phyloP scores from a whole-genome alignment of 2,113 vertebrate genomes.

The Phylloscopus trochiloides region DNA sequence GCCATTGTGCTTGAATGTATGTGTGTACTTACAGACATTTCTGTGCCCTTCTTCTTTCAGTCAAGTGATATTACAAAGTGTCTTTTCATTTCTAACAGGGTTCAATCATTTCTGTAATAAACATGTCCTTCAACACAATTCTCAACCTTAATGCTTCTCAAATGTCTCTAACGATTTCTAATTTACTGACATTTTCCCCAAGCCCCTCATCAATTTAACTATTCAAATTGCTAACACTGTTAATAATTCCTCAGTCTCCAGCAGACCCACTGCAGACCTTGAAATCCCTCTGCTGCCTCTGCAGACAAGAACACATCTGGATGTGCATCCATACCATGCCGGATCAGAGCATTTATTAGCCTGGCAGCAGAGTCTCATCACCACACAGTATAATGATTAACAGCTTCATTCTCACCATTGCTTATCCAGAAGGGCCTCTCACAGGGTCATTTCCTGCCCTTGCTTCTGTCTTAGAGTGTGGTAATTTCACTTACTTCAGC shows the following conservation, averaged over 20 bases:
- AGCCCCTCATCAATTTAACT: constrained; percentile 50
- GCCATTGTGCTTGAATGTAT: background rate
- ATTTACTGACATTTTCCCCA: constrained; percentile 46
- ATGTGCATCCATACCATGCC: background rate
- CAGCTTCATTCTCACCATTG: constrained; percentile 25
- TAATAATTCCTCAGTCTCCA: constrained; percentile 33
- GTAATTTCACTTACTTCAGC: constrained; percentile 23
- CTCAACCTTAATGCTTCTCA: constrained; percentile 11
- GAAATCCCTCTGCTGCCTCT: constrained; percentile 34
- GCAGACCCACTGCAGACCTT: constrained; percentile 21
- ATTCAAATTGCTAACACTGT: constrained; percentile 46
- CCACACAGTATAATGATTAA: background rate
- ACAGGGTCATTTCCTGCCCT: background rate
- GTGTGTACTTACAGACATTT: background rate
- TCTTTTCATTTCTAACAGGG: background rate
- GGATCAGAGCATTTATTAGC: constrained; percentile 15
- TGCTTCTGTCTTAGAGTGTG: background rate
- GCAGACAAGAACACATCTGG: constrained; percentile 51
- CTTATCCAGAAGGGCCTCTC: constrained; percentile 26
- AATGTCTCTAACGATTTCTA: constrained; percentile 32
- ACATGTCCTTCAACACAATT: constrained; percentile 37
- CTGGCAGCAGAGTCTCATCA: background rate
- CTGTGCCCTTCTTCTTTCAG: constrained; percentile 3
- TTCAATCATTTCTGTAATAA: constrained; percentile 42
- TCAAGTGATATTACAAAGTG: background rate